Conservation (phyloP, 2,113 vertebrate genomes). For the Ascaphus truei region DNA sequence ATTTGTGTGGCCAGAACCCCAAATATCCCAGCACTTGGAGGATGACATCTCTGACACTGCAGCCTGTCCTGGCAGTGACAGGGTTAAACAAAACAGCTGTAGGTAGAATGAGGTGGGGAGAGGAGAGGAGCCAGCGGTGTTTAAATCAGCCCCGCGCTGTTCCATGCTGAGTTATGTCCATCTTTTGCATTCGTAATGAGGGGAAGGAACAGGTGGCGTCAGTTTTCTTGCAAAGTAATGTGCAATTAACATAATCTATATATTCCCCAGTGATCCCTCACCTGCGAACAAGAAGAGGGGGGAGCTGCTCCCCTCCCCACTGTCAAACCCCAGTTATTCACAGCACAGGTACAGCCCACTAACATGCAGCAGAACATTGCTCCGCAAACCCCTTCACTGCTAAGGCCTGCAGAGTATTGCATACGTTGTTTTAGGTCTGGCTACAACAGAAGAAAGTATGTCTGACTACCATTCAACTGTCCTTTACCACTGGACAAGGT, state of each 20-base stretch:
- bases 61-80: slow-evolving; percentile 8
- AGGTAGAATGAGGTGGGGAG: slow-evolving; percentile 5
- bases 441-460: too few relatives aligned
- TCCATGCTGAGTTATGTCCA: slow-evolving; percentile 32
- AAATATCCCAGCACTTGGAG: too few relatives aligned
- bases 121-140: background rate
- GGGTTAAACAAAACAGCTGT: slow-evolving; percentile 29
- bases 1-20: too few relatives aligned
- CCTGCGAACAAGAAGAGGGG: slow-evolving; percentile 23
- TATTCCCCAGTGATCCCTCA: slow-evolving; percentile 34
- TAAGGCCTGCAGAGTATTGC: slow-evolving; percentile 10
- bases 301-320: background rate
- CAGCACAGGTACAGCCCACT: background rate
- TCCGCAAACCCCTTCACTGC: background rate
- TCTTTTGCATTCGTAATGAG: slow-evolving; percentile 34
- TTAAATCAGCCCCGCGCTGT: slow-evolving; percentile 25
- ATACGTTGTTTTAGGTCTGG: background rate
- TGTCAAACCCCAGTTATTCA: slow-evolving; percentile 8
- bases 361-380: slow-evolving; percentile 1
- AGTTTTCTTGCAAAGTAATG: slow-evolving; percentile 32
- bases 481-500: too few relatives aligned
- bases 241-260: slow-evolving; percentile 39
- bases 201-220: slow-evolving; percentile 36
- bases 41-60: too few relatives aligned
- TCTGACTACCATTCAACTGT: too few relatives aligned